Percentiles rank a stretch among this genome's conserved stretches.
phyloP scores from a whole-genome alignment of 1,140 invertebrate species.

The Drosophila takahashii region DNA sequence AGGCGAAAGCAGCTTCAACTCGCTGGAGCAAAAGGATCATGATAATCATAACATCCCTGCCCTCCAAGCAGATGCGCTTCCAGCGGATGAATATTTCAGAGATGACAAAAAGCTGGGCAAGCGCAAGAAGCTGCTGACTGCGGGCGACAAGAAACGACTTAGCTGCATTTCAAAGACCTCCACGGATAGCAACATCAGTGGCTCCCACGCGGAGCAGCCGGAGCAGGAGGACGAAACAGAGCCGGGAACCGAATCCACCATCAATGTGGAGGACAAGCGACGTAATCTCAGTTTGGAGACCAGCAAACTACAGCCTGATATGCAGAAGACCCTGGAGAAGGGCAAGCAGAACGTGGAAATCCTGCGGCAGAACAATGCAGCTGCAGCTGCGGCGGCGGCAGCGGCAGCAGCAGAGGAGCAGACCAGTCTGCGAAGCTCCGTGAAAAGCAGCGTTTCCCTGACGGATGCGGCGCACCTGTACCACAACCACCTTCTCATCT shows the following conservation, averaged over 20 bases:
- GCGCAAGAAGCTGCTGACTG: slow-evolving; percentile 61
- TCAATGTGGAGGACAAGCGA: slow-evolving; percentile 84
- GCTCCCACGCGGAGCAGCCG: slow-evolving; percentile 44
- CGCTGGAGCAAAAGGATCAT: slow-evolving; percentile 26
- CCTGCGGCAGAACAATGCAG: slow-evolving; percentile 70
- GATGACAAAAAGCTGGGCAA: slow-evolving; percentile 73
- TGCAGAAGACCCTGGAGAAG: slow-evolving; percentile 79
- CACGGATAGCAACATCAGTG: slow-evolving; percentile 78
- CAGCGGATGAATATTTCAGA: slow-evolving; percentile 88
- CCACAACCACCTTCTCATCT: slow-evolving; percentile 93
- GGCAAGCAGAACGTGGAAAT: slow-evolving; percentile 84
- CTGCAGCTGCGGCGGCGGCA: slow-evolving; percentile 48
- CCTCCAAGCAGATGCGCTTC: slow-evolving; percentile 85
- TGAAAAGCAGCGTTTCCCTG: slow-evolving; percentile 67
- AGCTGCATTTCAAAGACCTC: slow-evolving; percentile 83
- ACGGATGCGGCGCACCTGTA: slow-evolving; percentile 88
- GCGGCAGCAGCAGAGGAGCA: slow-evolving; percentile 58
- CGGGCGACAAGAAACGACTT: slow-evolving; percentile 74
- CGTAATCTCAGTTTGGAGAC: slow-evolving; percentile 77
- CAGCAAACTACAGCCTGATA: slow-evolving; percentile 65
- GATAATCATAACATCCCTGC: slow-evolving; percentile 72
- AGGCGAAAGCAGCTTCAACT: slow-evolving; percentile 63
- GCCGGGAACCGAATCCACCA: slow-evolving; percentile 49
- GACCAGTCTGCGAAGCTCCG: slow-evolving; percentile 66
- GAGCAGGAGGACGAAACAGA: slow-evolving; percentile 48